Percentiles rank a stretch among this genome's conserved stretches.
phyloP scores from a whole-genome alignment of 2,113 vertebrate genomes.

The Urocitellus parryii region DNA sequence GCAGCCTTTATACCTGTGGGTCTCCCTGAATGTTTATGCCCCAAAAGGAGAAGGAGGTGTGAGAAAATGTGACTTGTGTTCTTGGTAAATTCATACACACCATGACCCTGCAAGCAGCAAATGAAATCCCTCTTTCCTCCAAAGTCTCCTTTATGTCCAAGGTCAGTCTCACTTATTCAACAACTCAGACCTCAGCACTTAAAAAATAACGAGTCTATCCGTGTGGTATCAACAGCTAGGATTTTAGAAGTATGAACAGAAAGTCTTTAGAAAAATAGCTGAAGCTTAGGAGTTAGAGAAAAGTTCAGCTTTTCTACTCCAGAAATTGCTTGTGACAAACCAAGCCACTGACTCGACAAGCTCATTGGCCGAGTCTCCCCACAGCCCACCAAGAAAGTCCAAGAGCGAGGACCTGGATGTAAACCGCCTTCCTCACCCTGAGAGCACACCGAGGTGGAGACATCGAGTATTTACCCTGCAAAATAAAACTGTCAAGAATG shows the following conservation, averaged over 20 bases:
- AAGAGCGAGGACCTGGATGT: conserved; percentile 53
- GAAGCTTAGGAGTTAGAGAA: conserved; percentile 4
- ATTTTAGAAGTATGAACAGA: conserved; percentile 52
- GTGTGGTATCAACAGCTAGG: conserved; percentile 46
- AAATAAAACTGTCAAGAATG: conserved; percentile 65
- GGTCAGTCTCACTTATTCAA: conserved; percentile 69
- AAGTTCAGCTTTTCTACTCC: conserved; percentile 47
- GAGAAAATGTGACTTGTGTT: conserved; percentile 68
- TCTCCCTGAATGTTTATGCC: conserved; percentile 79
- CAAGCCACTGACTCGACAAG: background rate
- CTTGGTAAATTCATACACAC: conserved; percentile 64
- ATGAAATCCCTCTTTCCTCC: conserved; percentile 52
- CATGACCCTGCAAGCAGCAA: conserved; percentile 56
- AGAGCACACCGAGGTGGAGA: conserved; percentile 44
- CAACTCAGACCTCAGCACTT: conserved; percentile 52
- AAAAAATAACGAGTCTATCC: conserved; percentile 47
- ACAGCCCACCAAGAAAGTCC: conserved; percentile 25
- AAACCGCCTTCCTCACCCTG: conserved; percentile 12
- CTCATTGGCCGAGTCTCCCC: conserved; percentile 56
- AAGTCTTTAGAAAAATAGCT: conserved; percentile 56
- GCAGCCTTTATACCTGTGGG: conserved; percentile 72
- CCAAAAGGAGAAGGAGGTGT: conserved; percentile 79
- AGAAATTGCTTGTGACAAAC: conserved; percentile 62
- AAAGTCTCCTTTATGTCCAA: conserved; percentile 68
- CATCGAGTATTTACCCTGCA: conserved; percentile 55